A percentile compares a stretch with the other conserved stretches of the same genome.
Evolutionary conservation across 1,140 invertebrate genomes (phyloP).

Genomic region (Vanessa tameamea): DNA sequence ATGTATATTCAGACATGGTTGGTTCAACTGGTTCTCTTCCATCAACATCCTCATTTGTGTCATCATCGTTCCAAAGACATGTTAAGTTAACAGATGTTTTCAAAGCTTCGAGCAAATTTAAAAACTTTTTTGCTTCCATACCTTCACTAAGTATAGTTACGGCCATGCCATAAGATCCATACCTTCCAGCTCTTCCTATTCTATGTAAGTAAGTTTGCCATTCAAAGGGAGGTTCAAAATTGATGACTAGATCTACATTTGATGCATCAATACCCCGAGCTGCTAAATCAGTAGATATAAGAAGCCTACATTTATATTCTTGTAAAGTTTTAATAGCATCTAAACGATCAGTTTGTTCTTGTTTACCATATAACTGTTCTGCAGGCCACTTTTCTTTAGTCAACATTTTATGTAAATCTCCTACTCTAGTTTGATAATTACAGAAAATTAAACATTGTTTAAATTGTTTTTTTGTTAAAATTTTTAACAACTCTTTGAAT

Average conservation of each 20-base stretch:
- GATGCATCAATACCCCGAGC: slow-evolving; percentile 94
- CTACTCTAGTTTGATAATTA: slow-evolving; percentile 90
- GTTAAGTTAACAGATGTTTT: slow-evolving; percentile 49
- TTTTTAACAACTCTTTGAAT: slow-evolving; percentile 84
- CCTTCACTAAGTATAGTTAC: slow-evolving; percentile 84
- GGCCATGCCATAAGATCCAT: slow-evolving; percentile 88
- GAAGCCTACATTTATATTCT: slow-evolving; percentile 88
- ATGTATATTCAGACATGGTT: not conserved
- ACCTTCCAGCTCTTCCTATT: slow-evolving; percentile 96
- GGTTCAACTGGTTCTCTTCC: not conserved
- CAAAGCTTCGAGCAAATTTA: slow-evolving; percentile 76
- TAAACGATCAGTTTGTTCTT: slow-evolving; percentile 89
- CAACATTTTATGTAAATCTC: slow-evolving; percentile 87
- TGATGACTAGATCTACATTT: slow-evolving; percentile 96
- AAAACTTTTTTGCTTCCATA: slow-evolving; percentile 82
- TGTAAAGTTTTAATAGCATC: slow-evolving; percentile 89
- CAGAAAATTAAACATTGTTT: slow-evolving; percentile 96
- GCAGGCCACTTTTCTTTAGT: slow-evolving; percentile 86
- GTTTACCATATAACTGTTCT: slow-evolving; percentile 87
- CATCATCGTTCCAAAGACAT: slow-evolving; percentile 54
- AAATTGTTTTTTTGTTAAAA: slow-evolving; percentile 88
- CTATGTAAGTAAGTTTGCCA: slow-evolving; percentile 96
- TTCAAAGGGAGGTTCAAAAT: slow-evolving; percentile 92
- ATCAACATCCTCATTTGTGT: slow-evolving; percentile 26
- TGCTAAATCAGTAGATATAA: slow-evolving; percentile 95